These are phyloP conservation scores for Sarcophaga peregrina DNA, from an alignment of 1,140 invertebrate species.

Conservation along the genomic window DNA sequence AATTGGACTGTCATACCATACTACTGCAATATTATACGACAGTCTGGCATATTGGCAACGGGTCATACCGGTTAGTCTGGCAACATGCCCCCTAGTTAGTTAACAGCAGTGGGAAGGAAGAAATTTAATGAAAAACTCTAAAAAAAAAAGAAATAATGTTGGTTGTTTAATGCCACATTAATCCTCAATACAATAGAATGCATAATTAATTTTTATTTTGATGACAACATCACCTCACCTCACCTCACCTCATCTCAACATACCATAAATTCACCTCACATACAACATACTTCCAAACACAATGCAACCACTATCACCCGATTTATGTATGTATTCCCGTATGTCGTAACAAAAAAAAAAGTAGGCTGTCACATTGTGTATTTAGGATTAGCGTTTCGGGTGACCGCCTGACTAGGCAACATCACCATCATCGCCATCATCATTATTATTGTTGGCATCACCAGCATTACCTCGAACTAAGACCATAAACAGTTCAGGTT, in stretches of 20 bases:
- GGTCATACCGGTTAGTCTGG: neutral
- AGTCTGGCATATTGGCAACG: too few relatives aligned
- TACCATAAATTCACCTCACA: too few relatives aligned
- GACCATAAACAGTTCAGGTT: slow-evolving; percentile 47
- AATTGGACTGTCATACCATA: too few relatives aligned
- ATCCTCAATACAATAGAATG: slow-evolving; percentile 59
- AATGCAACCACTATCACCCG: too few relatives aligned
- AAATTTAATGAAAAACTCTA: too few relatives aligned
- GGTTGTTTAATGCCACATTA: slow-evolving; percentile 41
- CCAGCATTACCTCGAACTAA: slow-evolving; percentile 5
- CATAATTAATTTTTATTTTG: slow-evolving; percentile 67
- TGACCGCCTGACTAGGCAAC: slow-evolving; percentile 27
- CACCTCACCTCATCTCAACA: too few relatives aligned
- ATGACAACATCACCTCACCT: slow-evolving; percentile 62
- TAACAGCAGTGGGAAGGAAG: neutral
- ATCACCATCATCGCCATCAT: neutral
- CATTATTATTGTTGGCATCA: neutral
- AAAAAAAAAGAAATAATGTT: slow-evolving; percentile 1
- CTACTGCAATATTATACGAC: too few relatives aligned
- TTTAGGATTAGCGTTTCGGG: neutral
- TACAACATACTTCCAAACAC: neutral
- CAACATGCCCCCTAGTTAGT: neutral
- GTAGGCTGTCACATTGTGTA: neutral
- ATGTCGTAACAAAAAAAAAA: neutral
- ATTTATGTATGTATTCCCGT: too few relatives aligned